Base-by-base conservation (phyloP, 2,797 vertebrate species). In the Gallinago nigripennis region DNA sequence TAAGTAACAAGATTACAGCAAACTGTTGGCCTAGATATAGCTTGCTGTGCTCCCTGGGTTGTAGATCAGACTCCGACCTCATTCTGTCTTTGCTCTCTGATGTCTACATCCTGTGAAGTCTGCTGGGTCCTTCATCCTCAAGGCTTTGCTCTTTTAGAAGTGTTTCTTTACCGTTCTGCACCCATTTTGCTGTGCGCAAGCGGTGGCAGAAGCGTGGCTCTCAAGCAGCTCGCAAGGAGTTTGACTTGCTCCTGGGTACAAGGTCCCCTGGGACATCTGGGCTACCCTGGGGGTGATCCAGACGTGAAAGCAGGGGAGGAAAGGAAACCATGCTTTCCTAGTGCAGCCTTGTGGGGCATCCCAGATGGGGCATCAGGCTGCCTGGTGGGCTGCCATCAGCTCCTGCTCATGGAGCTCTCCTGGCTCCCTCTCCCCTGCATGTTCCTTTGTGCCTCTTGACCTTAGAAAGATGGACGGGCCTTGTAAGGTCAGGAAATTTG, bases 71-170 rank as follows among this genome's bases (percentile, higher is more conserved):
- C 48, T 78, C 85, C 91, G 95, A 58, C 82, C 88, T 89, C 75
- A 37, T 85, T 93, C 90, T 88, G 90, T 82, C 86, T 90, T 77
- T 70, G 45, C 63, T 88, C 11, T 81, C 78, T 66, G 82, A 58
- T 6, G 6, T 56, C 64, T 35, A 1, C 53, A 71, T 84, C 78
- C 86, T 61, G 53, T 54, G 51, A 37, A 83, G 23, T 71, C 68
- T 28, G 3, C 45, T 10, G 1, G 76, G 51, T 48, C 64, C 79
- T 80, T 73, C 16, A 0, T 45, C 25, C 75, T 56, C 35, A 3
- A 0, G 1, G 37, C 60, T 76, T 70, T 72, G 65, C 39, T 27
- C 46, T 76, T 19, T 46, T 16, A 0, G 24, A 18, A 76, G 25
- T 9, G 51, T 66, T 86, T 53, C 50, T 48, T 23, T 48, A 16